Evolutionary conservation across 2,797 vertebrate genomes (phyloP).

Genomic region (Psittacula derbiana): DNA sequence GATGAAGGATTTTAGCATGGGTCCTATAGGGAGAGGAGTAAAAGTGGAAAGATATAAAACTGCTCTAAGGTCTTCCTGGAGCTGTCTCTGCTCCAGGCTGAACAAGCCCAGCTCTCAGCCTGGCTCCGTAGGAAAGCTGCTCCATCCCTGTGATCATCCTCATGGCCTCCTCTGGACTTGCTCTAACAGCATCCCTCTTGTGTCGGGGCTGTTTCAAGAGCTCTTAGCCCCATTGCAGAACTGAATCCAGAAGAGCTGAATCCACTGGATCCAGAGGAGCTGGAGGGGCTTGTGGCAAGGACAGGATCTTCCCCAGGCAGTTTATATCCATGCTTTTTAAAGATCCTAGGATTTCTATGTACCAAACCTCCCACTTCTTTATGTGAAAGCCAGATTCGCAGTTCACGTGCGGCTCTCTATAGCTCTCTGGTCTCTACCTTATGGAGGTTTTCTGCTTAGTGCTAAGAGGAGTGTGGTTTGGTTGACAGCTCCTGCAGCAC

Average conservation of each 20-base stretch:
- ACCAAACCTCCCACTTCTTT: not conserved
- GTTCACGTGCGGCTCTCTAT: not conserved
- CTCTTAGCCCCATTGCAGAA: not conserved
- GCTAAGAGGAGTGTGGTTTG: not conserved
- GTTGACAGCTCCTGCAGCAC: not conserved
- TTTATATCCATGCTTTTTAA: not conserved
- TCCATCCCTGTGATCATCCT: not conserved
- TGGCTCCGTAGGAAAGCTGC: not conserved
- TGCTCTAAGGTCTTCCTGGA: not conserved
- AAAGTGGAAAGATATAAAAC: not conserved
- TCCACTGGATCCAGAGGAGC: not conserved
- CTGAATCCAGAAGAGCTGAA: not conserved
- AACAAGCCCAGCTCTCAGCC: not conserved
- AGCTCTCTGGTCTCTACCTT: not conserved
- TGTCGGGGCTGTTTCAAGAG: not conserved
- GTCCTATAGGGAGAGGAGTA: not conserved
- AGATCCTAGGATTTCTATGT: not conserved
- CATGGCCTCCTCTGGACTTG: not conserved
- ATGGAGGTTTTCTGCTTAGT: not conserved
- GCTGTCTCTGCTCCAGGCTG: not conserved
- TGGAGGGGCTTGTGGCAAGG: not conserved
- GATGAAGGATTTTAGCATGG: not conserved
- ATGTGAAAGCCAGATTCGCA: fast-evolving
- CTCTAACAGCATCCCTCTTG: not conserved
- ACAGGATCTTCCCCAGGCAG: not conserved